Conservation (phyloP, 1,140 invertebrate genomes). For the Lordiphosa collinella region DNA sequence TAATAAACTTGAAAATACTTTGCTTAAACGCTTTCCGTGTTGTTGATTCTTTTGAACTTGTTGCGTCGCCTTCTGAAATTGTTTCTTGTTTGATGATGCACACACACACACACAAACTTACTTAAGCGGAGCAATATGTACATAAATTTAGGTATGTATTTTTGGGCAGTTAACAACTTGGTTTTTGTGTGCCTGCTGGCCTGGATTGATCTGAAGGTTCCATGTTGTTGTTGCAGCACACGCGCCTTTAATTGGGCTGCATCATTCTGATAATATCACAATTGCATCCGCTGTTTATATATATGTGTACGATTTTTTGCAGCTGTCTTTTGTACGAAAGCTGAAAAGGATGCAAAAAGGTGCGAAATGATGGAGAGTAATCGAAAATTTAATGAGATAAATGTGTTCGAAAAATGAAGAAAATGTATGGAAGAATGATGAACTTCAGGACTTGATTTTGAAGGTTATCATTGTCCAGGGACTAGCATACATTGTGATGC, state of each 20-base stretch:
- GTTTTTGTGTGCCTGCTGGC: slow-evolving; percentile 30
- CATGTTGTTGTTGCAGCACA: slow-evolving; percentile 13
- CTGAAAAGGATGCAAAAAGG: no score
- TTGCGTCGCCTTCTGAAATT: slow-evolving; percentile 33
- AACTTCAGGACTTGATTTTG: no score
- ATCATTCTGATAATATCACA: slow-evolving; percentile 34
- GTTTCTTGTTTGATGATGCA: slow-evolving; percentile 34
- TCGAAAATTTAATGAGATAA: not conserved
- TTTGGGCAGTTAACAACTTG: slow-evolving; percentile 40
- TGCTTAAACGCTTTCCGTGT: slow-evolving; percentile 55
- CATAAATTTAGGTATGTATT: not conserved
- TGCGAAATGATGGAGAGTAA: not conserved
- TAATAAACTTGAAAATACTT: slow-evolving; percentile 30
- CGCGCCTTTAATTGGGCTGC: slow-evolving; percentile 52
- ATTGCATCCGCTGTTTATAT: slow-evolving; percentile 38
- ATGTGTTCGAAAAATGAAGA: not conserved
- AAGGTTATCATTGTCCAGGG: no score
- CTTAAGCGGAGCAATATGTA: slow-evolving; percentile 40
- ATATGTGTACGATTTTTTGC: slow-evolving; percentile 11
- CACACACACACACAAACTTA: slow-evolving; percentile 13
- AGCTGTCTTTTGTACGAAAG: slow-evolving; percentile 17
- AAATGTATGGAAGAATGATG: no score
- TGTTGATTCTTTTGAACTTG: slow-evolving; percentile 49
- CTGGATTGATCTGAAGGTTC: slow-evolving; percentile 32
- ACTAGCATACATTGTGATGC: no score